A percentile compares a stretch with the other conserved stretches of the same genome.
These are phyloP conservation scores for Pseudomyrmex pallidus DNA, from an alignment of 1,140 invertebrate genomes.

Conservation along the genomic window DNA sequence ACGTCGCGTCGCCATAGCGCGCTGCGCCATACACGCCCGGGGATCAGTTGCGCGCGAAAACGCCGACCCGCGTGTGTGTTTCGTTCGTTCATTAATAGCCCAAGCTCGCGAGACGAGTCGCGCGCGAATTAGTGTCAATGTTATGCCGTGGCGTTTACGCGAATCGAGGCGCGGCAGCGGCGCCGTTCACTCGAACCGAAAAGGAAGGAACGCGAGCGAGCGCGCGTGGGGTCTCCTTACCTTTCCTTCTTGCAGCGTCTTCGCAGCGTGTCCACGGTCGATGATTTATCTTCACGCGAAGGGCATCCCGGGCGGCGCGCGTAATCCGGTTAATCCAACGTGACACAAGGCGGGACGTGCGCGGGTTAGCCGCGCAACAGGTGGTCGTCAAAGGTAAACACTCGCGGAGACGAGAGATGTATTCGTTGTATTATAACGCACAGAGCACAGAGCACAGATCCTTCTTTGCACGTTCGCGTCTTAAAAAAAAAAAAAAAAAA, in stretches of 20 bases:
- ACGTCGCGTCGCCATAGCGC: too few relatives aligned
- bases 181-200: conserved; percentile 22
- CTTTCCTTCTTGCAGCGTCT: conserved; percentile 58
- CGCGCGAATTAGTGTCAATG: conserved; percentile 29
- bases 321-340: conserved; percentile 81
- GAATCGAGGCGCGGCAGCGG: not conserved
- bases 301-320: conserved; percentile 69
- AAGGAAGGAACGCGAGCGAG: not conserved
- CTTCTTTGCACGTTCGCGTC: conserved; percentile 7
- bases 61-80: too few relatives aligned
- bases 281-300: conserved; percentile 73
- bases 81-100: conserved; percentile 16
- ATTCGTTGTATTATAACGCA: conserved; percentile 66
- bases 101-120: not conserved
- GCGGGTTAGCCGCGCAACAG: conserved; percentile 71
- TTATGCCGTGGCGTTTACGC: not conserved
- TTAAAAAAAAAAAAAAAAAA: too few relatives aligned
- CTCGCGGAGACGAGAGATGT: conserved; percentile 44
- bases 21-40: not conserved
- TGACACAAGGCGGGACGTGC: conserved; percentile 72
- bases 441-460: conserved; percentile 68
- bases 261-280: conserved; percentile 63
- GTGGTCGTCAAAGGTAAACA: conserved; percentile 73
- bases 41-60: not conserved
- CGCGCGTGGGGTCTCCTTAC: conserved; percentile 57